These are phyloP conservation scores for Bettongia penicillata DNA, from an alignment of 2,113 vertebrate species.

Conservation along the genomic window DNA sequence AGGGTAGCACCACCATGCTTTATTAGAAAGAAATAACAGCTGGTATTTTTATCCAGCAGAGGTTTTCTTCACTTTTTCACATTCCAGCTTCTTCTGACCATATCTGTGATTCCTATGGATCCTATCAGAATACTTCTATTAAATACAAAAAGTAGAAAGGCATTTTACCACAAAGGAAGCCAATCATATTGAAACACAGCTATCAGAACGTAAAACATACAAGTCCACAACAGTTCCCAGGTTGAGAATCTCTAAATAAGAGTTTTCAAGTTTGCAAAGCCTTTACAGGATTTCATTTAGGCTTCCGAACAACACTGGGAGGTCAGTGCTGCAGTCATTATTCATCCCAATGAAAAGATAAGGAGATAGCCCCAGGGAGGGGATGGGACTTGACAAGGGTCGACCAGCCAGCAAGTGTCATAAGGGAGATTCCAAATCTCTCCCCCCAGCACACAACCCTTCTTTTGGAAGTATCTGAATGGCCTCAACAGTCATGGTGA, in stretches of 20 bases:
- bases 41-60: background rate
- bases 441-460: too few species aligned
- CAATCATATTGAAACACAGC: too few species aligned
- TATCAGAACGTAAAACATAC: background rate
- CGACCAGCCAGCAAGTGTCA: too few species aligned
- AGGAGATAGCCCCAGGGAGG: background rate
- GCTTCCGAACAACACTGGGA: too few species aligned
- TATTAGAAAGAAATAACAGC: background rate
- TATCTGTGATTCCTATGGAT: too few species aligned
- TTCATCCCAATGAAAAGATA: background rate
- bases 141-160: too few species aligned
- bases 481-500: too few species aligned
- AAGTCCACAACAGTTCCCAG: background rate
- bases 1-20: background rate
- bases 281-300: background rate
- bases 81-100: background rate
- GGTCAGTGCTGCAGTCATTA: background rate
- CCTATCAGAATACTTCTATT: background rate
- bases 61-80: background rate
- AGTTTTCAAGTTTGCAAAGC: background rate
- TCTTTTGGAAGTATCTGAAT: too few species aligned
- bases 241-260: background rate
- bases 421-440: too few species aligned
- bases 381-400: too few species aligned
- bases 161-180: too few species aligned